Base-by-base conservation (phyloP, 2,113 vertebrate genomes). In the Dasyurus viverrinus region DNA sequence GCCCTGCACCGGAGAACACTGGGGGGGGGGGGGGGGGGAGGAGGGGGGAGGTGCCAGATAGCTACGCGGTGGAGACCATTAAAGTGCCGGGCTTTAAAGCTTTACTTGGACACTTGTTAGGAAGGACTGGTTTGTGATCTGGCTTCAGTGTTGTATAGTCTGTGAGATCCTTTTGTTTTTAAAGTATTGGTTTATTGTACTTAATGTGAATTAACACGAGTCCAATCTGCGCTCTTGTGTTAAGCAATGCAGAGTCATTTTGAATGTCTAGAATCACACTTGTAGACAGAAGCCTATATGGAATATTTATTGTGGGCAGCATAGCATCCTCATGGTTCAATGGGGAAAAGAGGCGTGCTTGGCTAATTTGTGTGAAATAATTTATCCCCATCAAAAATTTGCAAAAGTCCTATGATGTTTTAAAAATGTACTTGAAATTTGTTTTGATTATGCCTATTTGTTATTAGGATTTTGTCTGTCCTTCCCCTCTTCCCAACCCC, bases 371-470 rank as follows among this genome's bases (percentile, higher is more conserved):
- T 94, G 76, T 94, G 57, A 96, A 93, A 19, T 90, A 96, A 60
- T 93, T 97, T 53, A 57, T 42, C 25, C 93, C 89, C 97, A 2
- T 96, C 84, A 97, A 68, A 93, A 96, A 84, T 53, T 50, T 96
- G 92, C 55, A 97, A 50, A 94, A 97, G 50, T 52, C 25, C 94
- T 95, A 68, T 93, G 23, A 93, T 95, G 92, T 89, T 96, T 93
- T 95, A 42, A 84, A 84, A 42, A 42, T 23, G 16, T 84, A 42
- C 16, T 84, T 84, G n/a, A 2, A 84, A 84, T 84, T n/a, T n/a
- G 36, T 76, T 76, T 76, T 84, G 36, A 76, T 30, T 76, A 42
- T 84, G 36, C n/a, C 23, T 42, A 42, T 84, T 84, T 84, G 36
- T 84, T 42, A 42, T 19, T 22, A 84, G 36, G 68, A 12, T 42